These are phyloP conservation scores for Anolis carolinensis DNA, from an alignment of 2,113 vertebrate species.

Conservation along the genomic window DNA sequence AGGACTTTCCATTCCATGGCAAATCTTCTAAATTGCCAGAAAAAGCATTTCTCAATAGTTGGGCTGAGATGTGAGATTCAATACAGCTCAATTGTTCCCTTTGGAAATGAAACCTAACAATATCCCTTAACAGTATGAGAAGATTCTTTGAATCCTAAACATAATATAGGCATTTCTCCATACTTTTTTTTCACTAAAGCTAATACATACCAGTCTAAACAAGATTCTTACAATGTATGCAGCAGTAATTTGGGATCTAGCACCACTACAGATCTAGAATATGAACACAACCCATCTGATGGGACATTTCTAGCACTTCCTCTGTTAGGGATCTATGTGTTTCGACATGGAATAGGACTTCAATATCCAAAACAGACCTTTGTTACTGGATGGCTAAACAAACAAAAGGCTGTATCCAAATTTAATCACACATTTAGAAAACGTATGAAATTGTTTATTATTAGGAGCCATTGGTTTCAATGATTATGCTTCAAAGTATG, in stretches of 20 bases:
- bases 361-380: background rate
- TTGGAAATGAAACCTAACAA: background rate
- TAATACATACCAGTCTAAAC: background rate
- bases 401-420: background rate
- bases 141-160: background rate
- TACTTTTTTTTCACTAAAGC: background rate
- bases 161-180: background rate
- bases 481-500: background rate
- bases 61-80: too few species aligned
- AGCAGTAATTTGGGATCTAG: background rate
- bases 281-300: background rate
- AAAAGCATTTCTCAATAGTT: too few species aligned
- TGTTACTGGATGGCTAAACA: conserved; percentile 15
- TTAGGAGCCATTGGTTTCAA: background rate
- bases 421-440: background rate
- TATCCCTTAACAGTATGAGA: background rate
- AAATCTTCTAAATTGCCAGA: background rate
- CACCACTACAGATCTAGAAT: background rate
- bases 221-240: background rate
- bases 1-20: background rate
- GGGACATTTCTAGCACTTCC: background rate
- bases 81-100: background rate
- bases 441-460: background rate
- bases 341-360: background rate
- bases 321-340: background rate